phyloP scores from a whole-genome alignment of 2,888 invertebrate genomes.

The Tenodera sinensis region DNA sequence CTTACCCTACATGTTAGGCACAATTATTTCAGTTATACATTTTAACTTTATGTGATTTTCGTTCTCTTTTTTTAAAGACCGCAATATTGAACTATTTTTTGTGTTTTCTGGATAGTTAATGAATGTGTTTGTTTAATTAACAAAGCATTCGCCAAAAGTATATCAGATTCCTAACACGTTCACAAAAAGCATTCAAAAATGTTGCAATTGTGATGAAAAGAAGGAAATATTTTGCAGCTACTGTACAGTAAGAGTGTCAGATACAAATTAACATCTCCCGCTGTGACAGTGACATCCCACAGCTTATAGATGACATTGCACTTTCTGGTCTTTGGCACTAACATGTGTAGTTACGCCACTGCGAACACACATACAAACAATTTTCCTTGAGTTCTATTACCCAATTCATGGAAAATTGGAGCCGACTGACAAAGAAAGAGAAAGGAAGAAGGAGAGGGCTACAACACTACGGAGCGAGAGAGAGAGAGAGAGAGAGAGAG shows the following conservation, averaged over 20 bases:
- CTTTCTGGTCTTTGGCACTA: not conserved
- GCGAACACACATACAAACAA: constrained; percentile 18
- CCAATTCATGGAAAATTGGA: constrained; percentile 30
- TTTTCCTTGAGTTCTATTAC: constrained; percentile 27
- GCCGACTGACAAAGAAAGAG: constrained; percentile 19
- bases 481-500: not conserved
- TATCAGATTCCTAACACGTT: no score
- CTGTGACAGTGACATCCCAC: not conserved
- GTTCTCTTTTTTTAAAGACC: no score
- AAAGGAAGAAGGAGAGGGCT: not conserved
- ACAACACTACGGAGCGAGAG: not conserved
- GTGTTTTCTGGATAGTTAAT: no score
- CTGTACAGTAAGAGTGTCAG: not conserved
- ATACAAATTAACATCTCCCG: not conserved
- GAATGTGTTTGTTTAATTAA: no score
- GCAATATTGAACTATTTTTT: no score
- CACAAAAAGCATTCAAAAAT: not conserved
- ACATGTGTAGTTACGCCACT: not conserved
- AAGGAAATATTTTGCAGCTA: not conserved
- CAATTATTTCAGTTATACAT: no score
- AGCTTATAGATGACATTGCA: not conserved
- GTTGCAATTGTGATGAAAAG: not conserved
- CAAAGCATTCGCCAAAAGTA: no score
- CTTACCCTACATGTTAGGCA: no score
- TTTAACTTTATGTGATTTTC: no score